A percentile compares a stretch with the other conserved stretches of the same genome.
Evolutionary conservation across 2,113 vertebrate genomes (phyloP).

Genomic region (Marmota monax): DNA sequence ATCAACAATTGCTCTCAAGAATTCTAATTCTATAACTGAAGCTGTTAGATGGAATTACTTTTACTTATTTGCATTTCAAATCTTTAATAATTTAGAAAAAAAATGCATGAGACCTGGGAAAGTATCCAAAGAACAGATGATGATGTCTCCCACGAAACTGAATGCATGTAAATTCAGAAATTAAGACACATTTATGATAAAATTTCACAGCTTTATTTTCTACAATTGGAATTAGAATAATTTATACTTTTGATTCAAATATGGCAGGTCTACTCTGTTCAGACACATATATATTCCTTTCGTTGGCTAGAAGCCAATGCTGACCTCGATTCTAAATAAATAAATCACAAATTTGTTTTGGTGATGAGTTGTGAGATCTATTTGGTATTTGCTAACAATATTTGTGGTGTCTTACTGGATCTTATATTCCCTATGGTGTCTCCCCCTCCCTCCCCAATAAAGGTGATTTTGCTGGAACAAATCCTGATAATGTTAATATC

Average conservation of each 20-base stretch:
- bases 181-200: not conserved
- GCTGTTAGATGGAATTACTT: not conserved
- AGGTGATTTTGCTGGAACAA: slow-evolving; percentile 66
- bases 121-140: not conserved
- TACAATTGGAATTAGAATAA: not conserved
- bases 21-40: not conserved
- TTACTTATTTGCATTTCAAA: slow-evolving; percentile 46
- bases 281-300: not conserved
- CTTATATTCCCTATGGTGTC: not conserved
- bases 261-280: not conserved
- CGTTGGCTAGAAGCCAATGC: not conserved
- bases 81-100: slow-evolving; percentile 33
- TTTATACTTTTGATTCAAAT: not conserved
- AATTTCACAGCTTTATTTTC: slow-evolving; percentile 3
- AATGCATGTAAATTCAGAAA: not conserved
- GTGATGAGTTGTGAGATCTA: slow-evolving; percentile 40
- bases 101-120: not conserved
- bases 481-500: slow-evolving; percentile 69
- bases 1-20: not conserved
- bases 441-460: not conserved
- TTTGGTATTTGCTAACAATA: slow-evolving; percentile 57
- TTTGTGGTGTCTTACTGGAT: slow-evolving; percentile 8
- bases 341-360: slow-evolving; percentile 3
- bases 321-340: slow-evolving; percentile 59
- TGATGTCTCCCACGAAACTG: not conserved